Conservation (phyloP, 2,888 invertebrate species). For the Eilema caniola region DNA sequence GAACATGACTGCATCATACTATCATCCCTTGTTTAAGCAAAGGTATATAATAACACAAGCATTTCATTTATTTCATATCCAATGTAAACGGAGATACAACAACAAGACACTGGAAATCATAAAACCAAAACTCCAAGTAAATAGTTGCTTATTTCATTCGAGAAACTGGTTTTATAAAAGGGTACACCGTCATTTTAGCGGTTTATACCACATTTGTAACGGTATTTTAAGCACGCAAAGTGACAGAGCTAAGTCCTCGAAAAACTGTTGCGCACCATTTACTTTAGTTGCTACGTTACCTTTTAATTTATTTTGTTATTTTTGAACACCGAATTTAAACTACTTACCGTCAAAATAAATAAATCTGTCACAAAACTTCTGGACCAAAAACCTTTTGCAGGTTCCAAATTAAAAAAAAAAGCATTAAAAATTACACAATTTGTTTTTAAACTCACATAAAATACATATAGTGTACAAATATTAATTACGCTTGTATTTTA, state of each 20-base stretch:
- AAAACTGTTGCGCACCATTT: background rate
- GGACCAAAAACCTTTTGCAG: too few relatives aligned
- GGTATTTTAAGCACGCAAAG: background rate
- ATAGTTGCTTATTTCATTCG: background rate
- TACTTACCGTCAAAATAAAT: too few relatives aligned
- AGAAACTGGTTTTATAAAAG: constrained; percentile 4
- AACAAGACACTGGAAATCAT: background rate
- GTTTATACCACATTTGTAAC: background rate
- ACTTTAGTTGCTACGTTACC: background rate
- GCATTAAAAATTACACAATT: too few relatives aligned
- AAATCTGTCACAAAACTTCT: too few relatives aligned
- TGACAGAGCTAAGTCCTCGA: background rate
- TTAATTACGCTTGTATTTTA: too few relatives aligned
- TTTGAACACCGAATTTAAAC: background rate
- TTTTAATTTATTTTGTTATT: background rate
- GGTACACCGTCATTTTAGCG: background rate
- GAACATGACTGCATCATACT: too few relatives aligned
- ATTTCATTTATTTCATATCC: background rate
- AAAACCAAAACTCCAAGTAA: constrained; percentile 9
- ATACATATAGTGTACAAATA: too few relatives aligned
- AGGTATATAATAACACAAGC: too few relatives aligned
- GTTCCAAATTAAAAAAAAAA: too few relatives aligned
- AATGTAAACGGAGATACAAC: background rate
- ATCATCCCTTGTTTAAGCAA: too few relatives aligned
- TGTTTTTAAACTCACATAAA: too few relatives aligned